Evolutionary conservation across 2,113 vertebrate species (phyloP).

Genomic region (Paedocypris sp.): DNA sequence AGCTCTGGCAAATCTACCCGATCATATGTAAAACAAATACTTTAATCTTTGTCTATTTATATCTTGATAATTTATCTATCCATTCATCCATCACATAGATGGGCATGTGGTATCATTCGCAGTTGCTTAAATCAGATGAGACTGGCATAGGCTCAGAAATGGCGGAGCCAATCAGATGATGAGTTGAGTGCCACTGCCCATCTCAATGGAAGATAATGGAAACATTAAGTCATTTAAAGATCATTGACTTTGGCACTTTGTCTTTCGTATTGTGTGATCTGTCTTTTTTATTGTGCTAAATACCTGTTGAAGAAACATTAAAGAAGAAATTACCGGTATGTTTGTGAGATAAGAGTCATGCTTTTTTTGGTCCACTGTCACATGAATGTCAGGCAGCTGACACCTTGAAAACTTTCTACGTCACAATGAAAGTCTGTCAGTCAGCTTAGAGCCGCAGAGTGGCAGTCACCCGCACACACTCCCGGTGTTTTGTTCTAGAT

Average conservation of each 20-base stretch:
- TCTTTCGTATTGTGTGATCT: neutral
- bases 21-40: no score
- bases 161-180: neutral
- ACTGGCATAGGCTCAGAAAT: neutral
- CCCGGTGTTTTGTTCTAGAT: neutral
- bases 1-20: no score
- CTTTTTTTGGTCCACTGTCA: constrained; percentile 17
- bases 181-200: neutral
- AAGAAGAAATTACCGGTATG: no score
- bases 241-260: neutral
- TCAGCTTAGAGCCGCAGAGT: constrained; percentile 1
- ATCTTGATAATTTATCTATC: neutral
- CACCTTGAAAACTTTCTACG: constrained; percentile 23
- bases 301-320: neutral
- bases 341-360: neutral
- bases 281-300: neutral
- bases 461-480: neutral
- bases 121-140: neutral
- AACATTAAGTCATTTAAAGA: no score
- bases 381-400: constrained; percentile 12
- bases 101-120: neutral
- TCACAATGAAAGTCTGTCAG: neutral
- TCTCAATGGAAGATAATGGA: no score
- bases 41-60: neutral
- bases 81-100: neutral